Evolutionary conservation across 2,797 vertebrate genomes (phyloP), one percentile per base, ranked within the genome.

Genomic region (Phoxinus dragarum): DNA sequence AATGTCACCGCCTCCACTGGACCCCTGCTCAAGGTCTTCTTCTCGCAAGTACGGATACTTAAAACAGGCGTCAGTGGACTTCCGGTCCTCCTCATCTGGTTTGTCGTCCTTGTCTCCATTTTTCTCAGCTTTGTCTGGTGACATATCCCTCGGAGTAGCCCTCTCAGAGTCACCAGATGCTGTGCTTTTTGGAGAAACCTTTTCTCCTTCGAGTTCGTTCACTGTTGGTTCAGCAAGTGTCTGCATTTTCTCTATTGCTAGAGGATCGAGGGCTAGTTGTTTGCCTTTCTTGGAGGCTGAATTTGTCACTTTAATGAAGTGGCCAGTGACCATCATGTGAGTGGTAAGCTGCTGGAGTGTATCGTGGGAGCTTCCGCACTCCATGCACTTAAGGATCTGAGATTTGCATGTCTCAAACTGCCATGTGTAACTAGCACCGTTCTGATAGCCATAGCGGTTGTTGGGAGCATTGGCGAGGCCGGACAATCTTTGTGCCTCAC

Each of bases 381-480:
- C 98, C 98, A 99, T 99, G 88, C 98, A 99, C 92, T 99, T 99
- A 31, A 99, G 91, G 91, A 99, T 99, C 94, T 99, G 98, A 80
- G 98, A 99, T 92, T 99, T 99, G 94, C 98, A 99, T 14, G 98
- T 99, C 93, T 99, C 98, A 16, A 99, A 99, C 93, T 99, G 98
- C 98, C 98, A 99, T 0, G 98, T 99, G 87, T 99, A 99, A 91
- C 98, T 99, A 74, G 98, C 98, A 0, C 98, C 98, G 0, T 99
- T 99, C 88, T 99, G 98, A 92, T 99, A 99, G 85, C 98, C 98
- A 0, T 99, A 99, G 78, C 98, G 98, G 77, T 97, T 99, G 89
- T 95, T 99, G 86, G 97, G 96, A 4, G 97, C 95, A 10, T 96
- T 92, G 71, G 97, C 95, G 84, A 96, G 86, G 88, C 89, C 92